Evolutionary conservation across 2,888 invertebrate genomes (phyloP), one percentile per base, ranked within the genome.

Genomic region (Pseudococcus longispinus): DNA sequence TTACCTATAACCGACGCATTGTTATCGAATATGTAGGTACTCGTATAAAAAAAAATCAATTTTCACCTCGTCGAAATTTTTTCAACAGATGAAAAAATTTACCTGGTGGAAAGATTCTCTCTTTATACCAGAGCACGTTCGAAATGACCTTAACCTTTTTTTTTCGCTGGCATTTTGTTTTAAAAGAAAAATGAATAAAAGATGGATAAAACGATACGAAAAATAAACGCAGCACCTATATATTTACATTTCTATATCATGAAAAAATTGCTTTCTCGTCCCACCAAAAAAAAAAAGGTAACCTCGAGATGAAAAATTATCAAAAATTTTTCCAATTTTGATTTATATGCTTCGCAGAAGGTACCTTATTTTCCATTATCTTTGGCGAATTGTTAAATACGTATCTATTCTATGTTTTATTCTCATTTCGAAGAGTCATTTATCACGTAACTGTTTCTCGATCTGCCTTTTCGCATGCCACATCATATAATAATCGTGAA

Each of bases 151-250:
- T 70, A 20, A 29, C 70, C 70, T 70, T 70, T 70, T 51, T 51
- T 60, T 60, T 60, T 55, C 18, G 13, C n/a, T 55, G 13, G 6
- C 15, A n/a, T 55, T 55, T 70, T 70, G 70, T 70, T 70, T 70
- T 6, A 18, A 18, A 29, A 70, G 70, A 70, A 70, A 70, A 70
- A 70, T 70, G 70, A 70, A 70, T 70, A 70, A 70, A 70, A 70
- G 70, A 70, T 70, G 70, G 70, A 29, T 26, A 60, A 70, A 70
- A 70, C 70, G 70, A 70, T 70, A 70, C 29, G 70, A 70, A 20
- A 70, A 32, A 60, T 60, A 70, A 70, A 70, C 29, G 70, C 18
- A 23, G 23, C 60, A 60, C 60, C 23, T 60, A 20, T 60, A 60
- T 13, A 13, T 18, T n/a, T n/a, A 55, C n/a, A 60, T 60, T 60